Evolutionary conservation across 2,113 vertebrate species (phyloP), one percentile per base, ranked within the genome.

Genomic region (Oenanthe melanoleuca): DNA sequence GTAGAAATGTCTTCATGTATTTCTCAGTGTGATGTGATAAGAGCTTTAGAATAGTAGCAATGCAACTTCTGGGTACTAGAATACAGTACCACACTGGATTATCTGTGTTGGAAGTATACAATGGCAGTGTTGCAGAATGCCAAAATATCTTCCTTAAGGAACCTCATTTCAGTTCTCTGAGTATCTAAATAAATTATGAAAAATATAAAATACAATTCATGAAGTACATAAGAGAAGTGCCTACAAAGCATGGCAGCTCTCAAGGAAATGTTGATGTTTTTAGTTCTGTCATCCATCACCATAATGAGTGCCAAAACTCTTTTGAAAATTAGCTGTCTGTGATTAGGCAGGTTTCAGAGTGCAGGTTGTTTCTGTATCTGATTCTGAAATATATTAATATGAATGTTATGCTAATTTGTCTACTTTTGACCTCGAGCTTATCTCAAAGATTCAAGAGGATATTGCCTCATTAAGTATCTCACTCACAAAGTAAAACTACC

Each of bases 201-300:
- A 84, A 72, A 47, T 89, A 59, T 79, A 65, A 95, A 96, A 75
- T 70, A 65, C 53, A 65, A 80, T 94, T 91, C 86, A 59, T 80
- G 65, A 86, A 80, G 37, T 70, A 85, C 52, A 26, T 81, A 85
- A 85, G 47, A 90, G 73, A 93, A 96, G 34, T 86, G 73, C 60
- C 86, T 93, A 92, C 92, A 94, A 75, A 95, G 91, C 82, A 63
- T 37, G 88, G 92, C 75, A 92, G 61, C 86, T 71, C 80, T 96
- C 91, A 88, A 95, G 89, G 84, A 96, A 96, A 77, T 96, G 96
- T 94, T 95, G 96, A 95, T 96, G 96, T 95, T 97, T 97, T 96
- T 88, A 96, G 87, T 92, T 87, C 95, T 97, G 97, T 97, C 98
- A 99, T 99, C 98, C 98, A 98, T 99, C 99, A 99, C 97, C 96